Conservation (phyloP, 2,113 vertebrate genomes). For the Platysteira castanea region DNA sequence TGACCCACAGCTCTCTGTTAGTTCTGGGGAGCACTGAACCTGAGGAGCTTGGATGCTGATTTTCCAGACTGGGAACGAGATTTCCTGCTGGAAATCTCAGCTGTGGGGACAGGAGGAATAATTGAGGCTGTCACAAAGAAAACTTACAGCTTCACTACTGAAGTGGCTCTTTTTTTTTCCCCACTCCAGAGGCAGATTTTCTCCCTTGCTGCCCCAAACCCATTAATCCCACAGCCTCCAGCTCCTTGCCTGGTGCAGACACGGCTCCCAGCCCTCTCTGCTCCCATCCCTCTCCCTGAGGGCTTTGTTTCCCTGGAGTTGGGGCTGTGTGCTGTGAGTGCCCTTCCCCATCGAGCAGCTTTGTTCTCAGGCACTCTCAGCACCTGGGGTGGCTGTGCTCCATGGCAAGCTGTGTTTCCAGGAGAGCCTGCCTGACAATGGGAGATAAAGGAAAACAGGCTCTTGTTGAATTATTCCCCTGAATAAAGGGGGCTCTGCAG, state of each 20-base stretch:
- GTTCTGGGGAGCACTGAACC: not conserved
- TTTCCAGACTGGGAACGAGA: not conserved
- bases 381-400: conserved; percentile 56
- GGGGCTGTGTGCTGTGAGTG: not conserved
- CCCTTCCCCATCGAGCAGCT: conserved; percentile 47
- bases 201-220: conserved; percentile 9
- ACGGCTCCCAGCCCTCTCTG: not conserved
- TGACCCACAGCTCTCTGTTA: rapidly evolving
- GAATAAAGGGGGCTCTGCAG: conserved; percentile 60
- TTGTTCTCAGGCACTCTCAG: conserved; percentile 47
- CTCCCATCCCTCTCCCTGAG: conserved; percentile 6
- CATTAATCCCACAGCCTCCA: not conserved
- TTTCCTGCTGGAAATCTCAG: not conserved
- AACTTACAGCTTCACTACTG: not conserved
- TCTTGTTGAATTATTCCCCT: conserved; percentile 52
- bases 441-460: conserved; percentile 56
- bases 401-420: conserved; percentile 27
- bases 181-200: not conserved
- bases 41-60: not conserved
- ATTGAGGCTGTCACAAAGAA: not conserved
- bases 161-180: not conserved
- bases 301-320: conserved; percentile 49
- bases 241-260: not conserved
- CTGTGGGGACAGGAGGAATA: not conserved
- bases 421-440: conserved; percentile 61